Evolutionary conservation across 2,888 invertebrate genomes (phyloP).

Genomic region (Xestobium rufovillosum): DNA sequence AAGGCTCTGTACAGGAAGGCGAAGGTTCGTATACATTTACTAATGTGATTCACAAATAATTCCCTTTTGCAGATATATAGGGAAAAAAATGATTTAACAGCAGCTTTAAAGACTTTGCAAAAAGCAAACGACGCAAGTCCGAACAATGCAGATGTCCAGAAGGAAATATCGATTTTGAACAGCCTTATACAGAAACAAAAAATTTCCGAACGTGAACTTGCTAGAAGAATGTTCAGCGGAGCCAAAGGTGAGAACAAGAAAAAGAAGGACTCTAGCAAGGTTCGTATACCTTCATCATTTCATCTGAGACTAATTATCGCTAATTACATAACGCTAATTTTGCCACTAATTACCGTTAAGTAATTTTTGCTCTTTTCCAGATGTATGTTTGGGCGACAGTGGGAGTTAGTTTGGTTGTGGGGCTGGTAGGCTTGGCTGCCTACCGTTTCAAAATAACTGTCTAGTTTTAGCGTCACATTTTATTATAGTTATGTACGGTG

Average conservation of each 20-base stretch:
- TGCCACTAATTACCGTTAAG: constrained; percentile 4
- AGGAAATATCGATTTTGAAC: constrained; percentile 41
- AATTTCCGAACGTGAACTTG: constrained; percentile 47
- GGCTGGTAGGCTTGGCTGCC: constrained; percentile 64
- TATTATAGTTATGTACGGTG: too few relatives aligned
- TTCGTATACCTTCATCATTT: too few relatives aligned
- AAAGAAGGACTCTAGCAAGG: constrained; percentile 19
- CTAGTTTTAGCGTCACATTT: too few relatives aligned
- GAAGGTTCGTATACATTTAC: constrained; percentile 45
- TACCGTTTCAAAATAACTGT: too few relatives aligned
- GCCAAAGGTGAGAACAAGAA: constrained; percentile 13
- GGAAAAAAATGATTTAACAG: constrained; percentile 59
- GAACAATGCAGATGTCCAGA: constrained; percentile 47
- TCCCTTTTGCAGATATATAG: constrained; percentile 50
- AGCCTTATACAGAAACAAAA: constrained; percentile 37
- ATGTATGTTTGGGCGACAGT: constrained; percentile 61
- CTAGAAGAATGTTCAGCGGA: constrained; percentile 45
- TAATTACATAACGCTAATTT: constrained; percentile 3
- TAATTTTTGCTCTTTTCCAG: constrained; percentile 33
- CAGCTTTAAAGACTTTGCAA: constrained; percentile 59
- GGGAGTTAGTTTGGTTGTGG: constrained; percentile 58
- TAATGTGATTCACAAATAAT: constrained; percentile 6
- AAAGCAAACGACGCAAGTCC: constrained; percentile 59
- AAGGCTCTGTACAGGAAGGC: constrained; percentile 88
- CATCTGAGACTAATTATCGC: too few relatives aligned